Conservation (phyloP, 2,888 invertebrate species). For the Agrochola lychnidis region DNA sequence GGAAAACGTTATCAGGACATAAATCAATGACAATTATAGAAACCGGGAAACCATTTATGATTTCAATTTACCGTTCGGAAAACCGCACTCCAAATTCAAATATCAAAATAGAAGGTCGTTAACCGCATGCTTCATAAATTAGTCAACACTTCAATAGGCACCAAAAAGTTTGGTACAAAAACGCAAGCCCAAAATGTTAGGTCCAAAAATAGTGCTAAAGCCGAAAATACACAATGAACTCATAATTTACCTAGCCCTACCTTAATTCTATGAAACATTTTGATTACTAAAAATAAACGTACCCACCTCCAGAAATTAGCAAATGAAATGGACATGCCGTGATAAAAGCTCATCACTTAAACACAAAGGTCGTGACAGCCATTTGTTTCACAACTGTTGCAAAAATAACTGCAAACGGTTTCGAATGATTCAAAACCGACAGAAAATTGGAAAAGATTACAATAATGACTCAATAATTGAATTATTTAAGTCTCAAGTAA, state of each 20-base stretch:
- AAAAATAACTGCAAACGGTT: conserved; percentile 35
- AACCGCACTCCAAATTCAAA: conserved; percentile 30
- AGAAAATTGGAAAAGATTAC: background rate
- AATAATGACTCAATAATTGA: conserved; percentile 1
- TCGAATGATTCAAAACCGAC: conserved; percentile 13
- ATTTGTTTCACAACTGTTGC: conserved; percentile 39
- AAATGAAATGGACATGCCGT: conserved; percentile 65
- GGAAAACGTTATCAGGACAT: background rate
- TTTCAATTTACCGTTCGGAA: conserved; percentile 12
- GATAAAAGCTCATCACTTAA: conserved; percentile 61
- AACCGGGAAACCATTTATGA: conserved; percentile 1
- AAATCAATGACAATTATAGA: background rate
- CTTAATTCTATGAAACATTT: conserved; percentile 24
- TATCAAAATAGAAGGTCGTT: background rate
- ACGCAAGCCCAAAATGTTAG: background rate
- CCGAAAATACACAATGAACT: conserved; percentile 27
- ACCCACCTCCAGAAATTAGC: conserved; percentile 59
- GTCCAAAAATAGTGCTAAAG: conserved; percentile 13
- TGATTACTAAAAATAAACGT: conserved; percentile 39
- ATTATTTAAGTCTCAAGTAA: background rate
- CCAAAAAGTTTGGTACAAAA: conserved; percentile 11
- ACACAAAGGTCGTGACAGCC: conserved; percentile 53
- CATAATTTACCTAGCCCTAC: conserved; percentile 40
- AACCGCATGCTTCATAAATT: conserved; percentile 8
- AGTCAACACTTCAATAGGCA: background rate